Percentiles rank a stretch among this genome's conserved stretches.
phyloP scores from a whole-genome alignment of 2,888 invertebrate genomes.

The Cheilosia scutellata region DNA sequence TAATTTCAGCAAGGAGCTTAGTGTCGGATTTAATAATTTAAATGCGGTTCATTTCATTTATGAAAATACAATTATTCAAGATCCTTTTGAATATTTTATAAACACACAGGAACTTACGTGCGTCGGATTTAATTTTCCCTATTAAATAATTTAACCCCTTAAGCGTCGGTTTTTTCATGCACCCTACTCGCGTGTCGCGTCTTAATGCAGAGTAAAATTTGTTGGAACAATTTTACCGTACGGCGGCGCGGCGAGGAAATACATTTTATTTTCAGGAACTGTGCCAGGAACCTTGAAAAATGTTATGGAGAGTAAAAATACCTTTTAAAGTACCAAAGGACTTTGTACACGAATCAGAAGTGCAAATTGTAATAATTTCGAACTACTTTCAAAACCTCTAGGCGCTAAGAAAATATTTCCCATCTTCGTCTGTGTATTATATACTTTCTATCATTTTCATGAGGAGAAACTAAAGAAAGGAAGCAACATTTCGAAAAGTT shows the following conservation, averaged over 20 bases:
- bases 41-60: constrained; percentile 29
- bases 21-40: neutral
- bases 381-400: neutral
- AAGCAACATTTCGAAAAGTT: constrained; percentile 1
- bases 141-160: neutral
- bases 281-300: no score
- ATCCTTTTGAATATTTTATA: constrained; percentile 23
- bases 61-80: constrained; percentile 44
- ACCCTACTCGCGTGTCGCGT: neutral
- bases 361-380: neutral
- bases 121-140: constrained; percentile 8
- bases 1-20: constrained; percentile 19
- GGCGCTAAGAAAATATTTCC: neutral
- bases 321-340: neutral
- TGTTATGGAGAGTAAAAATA: neutral
- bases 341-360: neutral
- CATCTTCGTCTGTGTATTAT: constrained; percentile 2
- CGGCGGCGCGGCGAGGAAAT: neutral
- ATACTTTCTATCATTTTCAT: neutral
- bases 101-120: constrained; percentile 24
- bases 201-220: constrained; percentile 15
- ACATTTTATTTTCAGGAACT: neutral
- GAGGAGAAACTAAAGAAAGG: no score
- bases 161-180: neutral
- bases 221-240: constrained; percentile 15